A percentile compares a stretch with the other conserved stretches of the same genome.
These are phyloP conservation scores for Acrocephalus kingi DNA, from an alignment of 2,113 vertebrate genomes.

Conservation along the genomic window DNA sequence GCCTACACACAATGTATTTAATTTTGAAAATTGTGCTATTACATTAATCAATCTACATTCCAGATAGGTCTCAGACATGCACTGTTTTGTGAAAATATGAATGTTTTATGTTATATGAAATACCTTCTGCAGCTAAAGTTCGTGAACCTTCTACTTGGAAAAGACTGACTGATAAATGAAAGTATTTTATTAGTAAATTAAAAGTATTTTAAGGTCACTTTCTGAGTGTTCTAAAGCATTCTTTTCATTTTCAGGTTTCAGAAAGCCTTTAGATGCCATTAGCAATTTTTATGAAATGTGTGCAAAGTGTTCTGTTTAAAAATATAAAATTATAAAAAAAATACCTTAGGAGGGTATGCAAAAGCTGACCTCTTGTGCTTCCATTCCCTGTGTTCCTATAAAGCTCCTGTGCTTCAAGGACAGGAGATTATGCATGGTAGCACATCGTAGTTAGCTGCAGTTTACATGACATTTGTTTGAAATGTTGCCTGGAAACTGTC, in stretches of 20 bases:
- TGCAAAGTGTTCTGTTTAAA: background rate
- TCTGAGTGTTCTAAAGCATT: background rate
- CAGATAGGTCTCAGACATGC: background rate
- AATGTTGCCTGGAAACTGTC: slow-evolving; percentile 44
- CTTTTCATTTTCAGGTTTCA: background rate
- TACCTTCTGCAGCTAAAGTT: background rate
- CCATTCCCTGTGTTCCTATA: background rate
- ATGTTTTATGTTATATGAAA: background rate
- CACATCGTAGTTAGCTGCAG: background rate
- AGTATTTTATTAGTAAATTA: background rate
- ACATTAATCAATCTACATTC: background rate
- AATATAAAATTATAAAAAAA: background rate
- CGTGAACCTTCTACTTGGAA: background rate
- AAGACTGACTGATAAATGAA: background rate
- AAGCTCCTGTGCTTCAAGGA: slow-evolving; percentile 36
- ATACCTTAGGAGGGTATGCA: background rate
- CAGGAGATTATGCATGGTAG: slow-evolving; percentile 2
- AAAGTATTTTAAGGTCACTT: slow-evolving; percentile 11
- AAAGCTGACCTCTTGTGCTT: slow-evolving; percentile 1
- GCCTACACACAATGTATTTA: background rate
- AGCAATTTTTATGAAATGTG: background rate
- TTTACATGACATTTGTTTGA: slow-evolving; percentile 22
- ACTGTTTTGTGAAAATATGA: background rate
- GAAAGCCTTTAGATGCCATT: background rate
- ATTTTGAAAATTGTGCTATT: background rate